Conservation (phyloP, 2,888 invertebrate species). For the Tanaodytes sp. region DNA sequence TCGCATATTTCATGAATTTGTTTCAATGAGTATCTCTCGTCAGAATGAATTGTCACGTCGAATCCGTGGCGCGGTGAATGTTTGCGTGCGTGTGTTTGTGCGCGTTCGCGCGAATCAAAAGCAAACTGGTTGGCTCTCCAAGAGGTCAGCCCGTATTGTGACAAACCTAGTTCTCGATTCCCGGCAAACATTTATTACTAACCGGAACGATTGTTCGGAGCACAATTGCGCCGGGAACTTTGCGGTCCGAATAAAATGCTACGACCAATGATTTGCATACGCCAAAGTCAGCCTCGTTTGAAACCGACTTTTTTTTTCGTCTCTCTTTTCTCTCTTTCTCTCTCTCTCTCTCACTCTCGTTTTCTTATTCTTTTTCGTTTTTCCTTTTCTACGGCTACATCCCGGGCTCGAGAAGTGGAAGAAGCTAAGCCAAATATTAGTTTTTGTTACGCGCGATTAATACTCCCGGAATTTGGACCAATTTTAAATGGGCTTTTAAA, state of each 20-base stretch:
- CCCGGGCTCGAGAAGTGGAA: background rate
- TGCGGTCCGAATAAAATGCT: constrained; percentile 35
- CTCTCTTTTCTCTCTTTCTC: no score
- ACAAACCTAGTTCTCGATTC: constrained; percentile 47
- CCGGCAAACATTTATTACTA: constrained; percentile 43
- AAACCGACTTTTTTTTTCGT: no score
- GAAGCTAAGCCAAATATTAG: constrained; percentile 24
- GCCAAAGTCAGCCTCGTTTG: no score
- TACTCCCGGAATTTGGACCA: constrained; percentile 26
- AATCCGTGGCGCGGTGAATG: constrained; percentile 21
- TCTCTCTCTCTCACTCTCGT: no score
- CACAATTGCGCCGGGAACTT: constrained; percentile 39
- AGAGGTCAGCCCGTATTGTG: constrained; percentile 50
- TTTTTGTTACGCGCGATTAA: constrained; percentile 30
- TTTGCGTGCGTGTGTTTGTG: no score
- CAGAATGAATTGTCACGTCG: constrained; percentile 48
- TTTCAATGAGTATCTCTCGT: constrained; percentile 41
- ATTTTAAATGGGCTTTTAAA: constrained; percentile 40
- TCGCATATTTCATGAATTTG: constrained; percentile 48
- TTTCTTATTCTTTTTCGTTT: constrained; percentile 8
- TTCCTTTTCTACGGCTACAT: background rate
- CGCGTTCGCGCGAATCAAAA: constrained; percentile 35
- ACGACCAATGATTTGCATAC: constrained; percentile 32
- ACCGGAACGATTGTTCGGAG: constrained; percentile 37
- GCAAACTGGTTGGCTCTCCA: constrained; percentile 48